Percentiles rank a stretch among this genome's conserved stretches.
These are phyloP conservation scores for human DNA, from an alignment of 2,113 vertebrate species.

Conservation along the genomic window DNA sequence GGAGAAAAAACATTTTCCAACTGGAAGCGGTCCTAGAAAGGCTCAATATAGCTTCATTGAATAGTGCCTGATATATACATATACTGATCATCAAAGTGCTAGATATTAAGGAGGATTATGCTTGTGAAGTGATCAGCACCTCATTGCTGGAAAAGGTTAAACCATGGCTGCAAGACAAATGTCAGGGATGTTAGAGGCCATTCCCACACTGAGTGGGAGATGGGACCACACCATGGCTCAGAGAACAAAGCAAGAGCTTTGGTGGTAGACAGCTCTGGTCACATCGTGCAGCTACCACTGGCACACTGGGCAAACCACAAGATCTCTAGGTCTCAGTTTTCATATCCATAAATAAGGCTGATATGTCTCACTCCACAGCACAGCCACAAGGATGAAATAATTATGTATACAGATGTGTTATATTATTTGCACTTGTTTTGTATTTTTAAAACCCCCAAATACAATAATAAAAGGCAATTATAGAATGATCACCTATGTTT, in stretches of 20 bases:
- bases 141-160: neutral
- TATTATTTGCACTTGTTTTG: neutral
- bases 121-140: neutral
- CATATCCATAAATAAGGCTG: neutral
- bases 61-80: neutral
- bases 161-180: neutral
- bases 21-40: no score
- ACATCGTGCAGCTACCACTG: neutral
- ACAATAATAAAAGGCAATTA: neutral
- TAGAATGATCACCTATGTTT: neutral
- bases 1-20: no score
- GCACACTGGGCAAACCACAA: neutral
- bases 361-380: neutral
- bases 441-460: neutral
- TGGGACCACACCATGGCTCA: neutral
- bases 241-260: neutral
- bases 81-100: no score
- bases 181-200: neutral
- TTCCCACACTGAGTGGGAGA: neutral
- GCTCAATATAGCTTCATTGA: neutral
- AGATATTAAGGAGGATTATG: neutral
- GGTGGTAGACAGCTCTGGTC: neutral
- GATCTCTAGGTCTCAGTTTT: neutral
- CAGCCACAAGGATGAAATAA: neutral
- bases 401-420: neutral